These are phyloP conservation scores for Microcebus lehilahytsara DNA, from an alignment of 2,113 vertebrate genomes.

Conservation along the genomic window DNA sequence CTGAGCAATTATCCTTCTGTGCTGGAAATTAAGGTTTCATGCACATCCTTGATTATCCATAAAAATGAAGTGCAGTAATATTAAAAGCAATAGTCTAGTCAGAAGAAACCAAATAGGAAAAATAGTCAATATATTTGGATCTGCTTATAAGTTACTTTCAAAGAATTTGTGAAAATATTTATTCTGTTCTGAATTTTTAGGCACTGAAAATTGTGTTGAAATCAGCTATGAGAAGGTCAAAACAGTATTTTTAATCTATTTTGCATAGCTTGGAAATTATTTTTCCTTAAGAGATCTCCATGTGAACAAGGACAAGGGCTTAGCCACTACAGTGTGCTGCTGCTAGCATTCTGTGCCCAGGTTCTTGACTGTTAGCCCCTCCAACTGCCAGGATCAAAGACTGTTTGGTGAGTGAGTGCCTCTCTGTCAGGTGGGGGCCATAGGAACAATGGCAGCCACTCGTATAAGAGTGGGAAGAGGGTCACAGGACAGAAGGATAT, in stretches of 20 bases:
- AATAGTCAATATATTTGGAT: conserved; percentile 46
- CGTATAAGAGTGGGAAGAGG: background rate
- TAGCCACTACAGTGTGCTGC: background rate
- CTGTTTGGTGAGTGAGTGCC: background rate
- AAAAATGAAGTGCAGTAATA: conserved; percentile 66
- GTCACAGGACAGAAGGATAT: background rate
- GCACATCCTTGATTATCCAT: conserved; percentile 68
- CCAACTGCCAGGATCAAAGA: background rate
- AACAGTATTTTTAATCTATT: conserved; percentile 42
- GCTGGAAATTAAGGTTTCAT: conserved; percentile 69
- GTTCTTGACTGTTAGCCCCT: background rate
- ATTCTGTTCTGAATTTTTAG: conserved; percentile 30
- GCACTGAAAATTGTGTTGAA: conserved; percentile 38
- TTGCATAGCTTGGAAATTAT: background rate
- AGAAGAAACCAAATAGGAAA: conserved; percentile 58
- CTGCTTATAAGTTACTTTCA: conserved; percentile 47
- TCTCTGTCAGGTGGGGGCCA: background rate
- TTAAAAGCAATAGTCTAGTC: conserved; percentile 63
- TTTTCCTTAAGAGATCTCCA: conserved; percentile 16
- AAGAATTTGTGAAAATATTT: conserved; percentile 57
- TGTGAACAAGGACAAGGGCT: background rate
- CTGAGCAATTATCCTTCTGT: conserved; percentile 72
- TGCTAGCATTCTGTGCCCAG: background rate
- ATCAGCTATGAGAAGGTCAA: conserved; percentile 32
- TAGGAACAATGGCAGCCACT: background rate